Evolutionary conservation across 2,113 vertebrate species (phyloP).

Genomic region (Muscicapa adusta): DNA sequence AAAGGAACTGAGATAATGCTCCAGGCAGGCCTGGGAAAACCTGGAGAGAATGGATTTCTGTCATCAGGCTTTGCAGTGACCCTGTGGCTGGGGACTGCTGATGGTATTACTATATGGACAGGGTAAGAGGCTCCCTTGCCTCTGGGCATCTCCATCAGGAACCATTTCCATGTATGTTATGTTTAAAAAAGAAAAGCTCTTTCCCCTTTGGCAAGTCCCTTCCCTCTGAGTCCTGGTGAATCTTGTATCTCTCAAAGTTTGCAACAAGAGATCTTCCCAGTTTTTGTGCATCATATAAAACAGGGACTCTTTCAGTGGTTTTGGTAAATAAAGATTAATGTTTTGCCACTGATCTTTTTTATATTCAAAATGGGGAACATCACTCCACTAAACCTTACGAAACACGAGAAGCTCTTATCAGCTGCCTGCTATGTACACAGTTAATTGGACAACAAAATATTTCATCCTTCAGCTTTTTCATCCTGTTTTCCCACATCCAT

Average conservation of each 20-base stretch:
- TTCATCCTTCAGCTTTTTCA: background rate
- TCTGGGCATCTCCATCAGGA: background rate
- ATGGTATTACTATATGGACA: background rate
- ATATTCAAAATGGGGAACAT: background rate
- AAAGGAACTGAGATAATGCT: background rate
- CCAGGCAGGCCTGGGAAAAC: background rate
- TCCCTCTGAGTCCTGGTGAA: background rate
- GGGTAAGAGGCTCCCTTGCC: background rate
- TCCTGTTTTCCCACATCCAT: fast-evolving
- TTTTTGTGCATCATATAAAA: background rate
- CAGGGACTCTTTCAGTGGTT: background rate
- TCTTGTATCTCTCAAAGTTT: background rate
- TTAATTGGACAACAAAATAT: background rate
- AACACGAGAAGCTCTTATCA: background rate
- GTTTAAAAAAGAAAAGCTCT: background rate
- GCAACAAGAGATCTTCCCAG: background rate
- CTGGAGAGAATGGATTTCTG: background rate
- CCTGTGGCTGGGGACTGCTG: background rate
- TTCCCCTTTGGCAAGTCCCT: background rate
- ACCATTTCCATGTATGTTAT: background rate
- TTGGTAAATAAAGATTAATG: background rate
- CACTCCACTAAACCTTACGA: background rate
- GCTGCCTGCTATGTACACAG: background rate
- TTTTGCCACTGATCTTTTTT: background rate
- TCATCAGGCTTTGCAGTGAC: background rate